phyloP scores from a whole-genome alignment of 23 tunicate genomes.

The Diplosoma virens region DNA sequence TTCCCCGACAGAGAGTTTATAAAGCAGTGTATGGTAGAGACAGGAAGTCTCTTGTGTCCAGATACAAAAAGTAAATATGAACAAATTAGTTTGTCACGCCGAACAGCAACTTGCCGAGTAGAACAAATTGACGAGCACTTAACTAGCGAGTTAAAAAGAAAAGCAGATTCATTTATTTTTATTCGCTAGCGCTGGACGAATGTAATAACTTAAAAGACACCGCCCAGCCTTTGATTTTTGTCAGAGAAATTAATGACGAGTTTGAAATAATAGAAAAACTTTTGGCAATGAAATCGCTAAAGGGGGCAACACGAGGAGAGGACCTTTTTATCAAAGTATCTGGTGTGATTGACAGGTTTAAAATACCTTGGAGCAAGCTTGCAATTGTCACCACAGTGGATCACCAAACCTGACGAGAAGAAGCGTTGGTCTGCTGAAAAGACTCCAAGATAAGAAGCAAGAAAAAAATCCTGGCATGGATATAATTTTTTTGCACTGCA shows the following conservation, averaged over 20 bases:
- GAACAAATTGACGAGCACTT: background rate
- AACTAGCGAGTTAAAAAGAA: slow-evolving; percentile 1
- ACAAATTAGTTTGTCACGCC: slow-evolving; percentile 10
- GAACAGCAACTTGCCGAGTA: slow-evolving; percentile 10
- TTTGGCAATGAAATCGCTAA: slow-evolving; percentile 3
- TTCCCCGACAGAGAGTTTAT: slow-evolving; percentile 17
- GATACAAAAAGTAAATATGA: slow-evolving; percentile 19
- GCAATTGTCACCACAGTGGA: slow-evolving; percentile 29
- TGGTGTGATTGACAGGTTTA: background rate
- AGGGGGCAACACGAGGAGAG: slow-evolving; percentile 4
- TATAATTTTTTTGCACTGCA: slow-evolving; percentile 12
- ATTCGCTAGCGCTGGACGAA: slow-evolving; percentile 14
- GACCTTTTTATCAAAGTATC: background rate
- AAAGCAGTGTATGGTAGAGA: slow-evolving; percentile 11
- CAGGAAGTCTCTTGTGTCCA: slow-evolving; percentile 17
- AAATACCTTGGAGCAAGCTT: slow-evolving; percentile 1
- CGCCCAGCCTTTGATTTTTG: slow-evolving; percentile 29
- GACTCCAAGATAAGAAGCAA: slow-evolving; percentile 1
- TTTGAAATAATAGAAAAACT: slow-evolving; percentile 22
- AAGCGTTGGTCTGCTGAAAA: slow-evolving; percentile 29
- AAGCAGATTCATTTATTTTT: slow-evolving; percentile 18
- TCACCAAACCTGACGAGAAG: slow-evolving; percentile 7
- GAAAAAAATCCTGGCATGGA: slow-evolving; percentile 15
- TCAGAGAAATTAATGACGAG: slow-evolving; percentile 19
- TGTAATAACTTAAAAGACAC: slow-evolving; percentile 35